Evolutionary conservation across 2,888 invertebrate species (phyloP).

Genomic region (Ophonus ardosiacus): DNA sequence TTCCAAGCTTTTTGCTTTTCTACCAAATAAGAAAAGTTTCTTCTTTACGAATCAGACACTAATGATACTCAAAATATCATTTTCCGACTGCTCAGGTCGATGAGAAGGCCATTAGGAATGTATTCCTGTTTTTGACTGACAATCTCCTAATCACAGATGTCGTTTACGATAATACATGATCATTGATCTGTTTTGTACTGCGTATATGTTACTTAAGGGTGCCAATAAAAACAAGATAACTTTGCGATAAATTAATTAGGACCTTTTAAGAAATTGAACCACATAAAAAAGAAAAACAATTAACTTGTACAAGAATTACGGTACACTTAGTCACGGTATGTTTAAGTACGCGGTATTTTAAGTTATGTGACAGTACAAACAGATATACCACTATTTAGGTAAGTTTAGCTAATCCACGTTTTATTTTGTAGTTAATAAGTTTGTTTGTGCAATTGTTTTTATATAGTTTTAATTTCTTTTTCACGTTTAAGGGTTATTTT

Average conservation of each 20-base stretch:
- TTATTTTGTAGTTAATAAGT: too few species aligned
- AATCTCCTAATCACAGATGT: neutral
- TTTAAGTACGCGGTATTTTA: too few species aligned
- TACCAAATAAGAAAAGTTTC: neutral
- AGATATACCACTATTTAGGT: too few species aligned
- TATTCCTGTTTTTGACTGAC: neutral
- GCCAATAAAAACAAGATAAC: neutral
- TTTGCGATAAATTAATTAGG: neutral
- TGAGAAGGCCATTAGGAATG: neutral
- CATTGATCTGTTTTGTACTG: neutral
- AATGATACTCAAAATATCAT: conserved; percentile 7
- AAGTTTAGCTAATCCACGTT: too few species aligned
- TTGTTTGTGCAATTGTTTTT: too few species aligned
- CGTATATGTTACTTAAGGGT: neutral
- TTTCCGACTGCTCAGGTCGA: neutral
- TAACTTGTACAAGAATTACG: too few species aligned
- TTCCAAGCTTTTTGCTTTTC: neutral
- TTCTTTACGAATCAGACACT: conserved; percentile 3
- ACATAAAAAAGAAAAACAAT: neutral
- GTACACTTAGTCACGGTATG: too few species aligned
- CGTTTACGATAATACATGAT: neutral
- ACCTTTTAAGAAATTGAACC: neutral
- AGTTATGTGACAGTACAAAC: too few species aligned
- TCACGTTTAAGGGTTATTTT: too few species aligned
- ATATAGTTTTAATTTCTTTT: too few species aligned